A percentile compares a stretch with the other conserved stretches of the same genome.
Conservation (phyloP, 2,888 invertebrate species). For the Galeopsomyia nigrocyanea region DNA sequence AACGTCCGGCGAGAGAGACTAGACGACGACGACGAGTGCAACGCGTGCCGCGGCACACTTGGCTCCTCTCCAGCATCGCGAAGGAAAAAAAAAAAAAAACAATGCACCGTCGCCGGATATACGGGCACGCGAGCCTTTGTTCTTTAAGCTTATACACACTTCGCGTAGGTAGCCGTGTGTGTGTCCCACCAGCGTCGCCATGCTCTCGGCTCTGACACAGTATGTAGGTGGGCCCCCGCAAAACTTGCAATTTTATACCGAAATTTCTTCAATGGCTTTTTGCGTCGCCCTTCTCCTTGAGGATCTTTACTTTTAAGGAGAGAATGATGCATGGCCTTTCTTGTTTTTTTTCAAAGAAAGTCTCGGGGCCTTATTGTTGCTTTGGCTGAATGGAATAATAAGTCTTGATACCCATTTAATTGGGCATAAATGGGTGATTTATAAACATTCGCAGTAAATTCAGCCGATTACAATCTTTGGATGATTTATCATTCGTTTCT, state of each 20-base stretch:
- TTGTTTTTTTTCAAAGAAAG: too few relatives aligned
- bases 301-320: too few relatives aligned
- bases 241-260: neutral
- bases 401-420: too few relatives aligned
- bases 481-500: too few relatives aligned
- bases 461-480: too few relatives aligned
- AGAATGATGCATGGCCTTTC: too few relatives aligned
- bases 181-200: slow-evolving; percentile 3
- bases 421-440: too few relatives aligned
- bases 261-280: slow-evolving; percentile 9
- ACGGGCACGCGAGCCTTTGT: slow-evolving; percentile 37
- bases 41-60: slow-evolving; percentile 33
- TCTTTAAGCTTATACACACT: neutral
- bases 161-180: too few relatives aligned
- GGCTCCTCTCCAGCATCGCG: slow-evolving; percentile 23
- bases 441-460: too few relatives aligned
- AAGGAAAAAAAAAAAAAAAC: slow-evolving; percentile 7
- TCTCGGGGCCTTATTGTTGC: too few relatives aligned
- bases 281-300: neutral
- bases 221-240: neutral
- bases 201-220: neutral
- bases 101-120: slow-evolving; percentile 24
- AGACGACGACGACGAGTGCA: neutral
- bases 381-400: too few relatives aligned
- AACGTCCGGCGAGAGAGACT: slow-evolving; percentile 10